Percentiles rank a stretch among this genome's conserved stretches.
Evolutionary conservation across 2,113 vertebrate species (phyloP).

Genomic region (Kobus ellipsiprymnus): DNA sequence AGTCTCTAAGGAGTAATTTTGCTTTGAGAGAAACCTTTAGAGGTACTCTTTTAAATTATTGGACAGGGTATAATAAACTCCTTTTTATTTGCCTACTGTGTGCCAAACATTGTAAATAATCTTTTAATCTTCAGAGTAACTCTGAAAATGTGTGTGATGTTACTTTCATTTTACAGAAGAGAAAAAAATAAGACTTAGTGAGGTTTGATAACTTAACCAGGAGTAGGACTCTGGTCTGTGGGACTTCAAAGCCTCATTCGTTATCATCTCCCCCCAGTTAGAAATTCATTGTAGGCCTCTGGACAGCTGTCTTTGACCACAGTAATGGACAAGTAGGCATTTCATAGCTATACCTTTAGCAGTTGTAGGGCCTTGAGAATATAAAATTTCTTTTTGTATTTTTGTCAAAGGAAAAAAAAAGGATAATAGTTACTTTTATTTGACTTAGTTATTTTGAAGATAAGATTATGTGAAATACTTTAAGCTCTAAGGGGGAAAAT

Average conservation of each 20-base stretch:
- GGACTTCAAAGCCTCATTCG: background rate
- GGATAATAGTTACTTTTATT: constrained; percentile 35
- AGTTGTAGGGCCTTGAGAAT: constrained; percentile 28
- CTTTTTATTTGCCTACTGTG: constrained; percentile 6
- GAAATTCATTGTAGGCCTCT: background rate
- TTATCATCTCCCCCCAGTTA: background rate
- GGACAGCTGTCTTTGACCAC: background rate
- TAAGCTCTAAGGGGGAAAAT: background rate
- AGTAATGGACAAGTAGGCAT: background rate
- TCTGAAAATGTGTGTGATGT: constrained; percentile 33
- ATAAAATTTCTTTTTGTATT: constrained; percentile 21
- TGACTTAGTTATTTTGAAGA: constrained; percentile 27
- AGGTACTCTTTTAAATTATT: constrained; percentile 45
- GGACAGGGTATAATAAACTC: constrained; percentile 1
- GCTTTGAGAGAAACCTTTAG: constrained; percentile 42
- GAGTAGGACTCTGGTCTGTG: background rate
- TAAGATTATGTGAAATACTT: constrained; percentile 35
- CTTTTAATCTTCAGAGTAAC: constrained; percentile 41
- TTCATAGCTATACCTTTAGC: background rate
- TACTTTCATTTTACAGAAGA: constrained; percentile 34
- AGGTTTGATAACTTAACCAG: constrained; percentile 4
- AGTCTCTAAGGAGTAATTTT: constrained; percentile 37
- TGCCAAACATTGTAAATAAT: constrained; percentile 2
- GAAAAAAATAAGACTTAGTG: background rate
- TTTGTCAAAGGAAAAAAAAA: background rate